phyloP scores from a whole-genome alignment of 2,888 invertebrate species.

The Chorisops tibialis region DNA sequence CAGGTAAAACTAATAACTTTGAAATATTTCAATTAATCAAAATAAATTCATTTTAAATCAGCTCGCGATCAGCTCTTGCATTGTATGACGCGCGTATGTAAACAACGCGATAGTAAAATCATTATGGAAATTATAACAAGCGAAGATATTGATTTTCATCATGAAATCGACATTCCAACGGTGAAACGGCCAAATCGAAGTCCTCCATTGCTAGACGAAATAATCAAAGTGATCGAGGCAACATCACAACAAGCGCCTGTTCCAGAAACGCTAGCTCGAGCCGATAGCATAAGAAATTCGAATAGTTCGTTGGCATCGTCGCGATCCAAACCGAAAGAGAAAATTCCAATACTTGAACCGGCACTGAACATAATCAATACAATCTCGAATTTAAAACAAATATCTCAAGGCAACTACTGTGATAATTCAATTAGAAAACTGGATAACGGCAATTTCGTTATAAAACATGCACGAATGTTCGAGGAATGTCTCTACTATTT shows the following conservation, averaged over 20 bases:
- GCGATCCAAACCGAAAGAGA: constrained; percentile 53
- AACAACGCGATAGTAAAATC: constrained; percentile 40
- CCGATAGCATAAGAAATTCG: constrained; percentile 47
- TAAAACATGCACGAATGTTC: constrained; percentile 56
- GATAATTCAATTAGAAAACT: constrained; percentile 39
- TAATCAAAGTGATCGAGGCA: constrained; percentile 65
- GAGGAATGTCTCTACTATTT: constrained; percentile 82
- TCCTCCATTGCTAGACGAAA: constrained; percentile 67
- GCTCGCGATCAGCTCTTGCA: constrained; percentile 50
- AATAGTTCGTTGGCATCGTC: constrained; percentile 45
- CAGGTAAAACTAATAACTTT: constrained; percentile 53
- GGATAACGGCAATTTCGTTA: constrained; percentile 31
- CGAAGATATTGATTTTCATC: constrained; percentile 18
- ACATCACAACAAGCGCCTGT: constrained; percentile 44
- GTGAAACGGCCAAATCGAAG: constrained; percentile 58
- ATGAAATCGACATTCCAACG: constrained; percentile 36
- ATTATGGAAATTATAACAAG: constrained; percentile 39
- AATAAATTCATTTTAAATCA: constrained; percentile 21
- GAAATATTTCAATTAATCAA: background rate
- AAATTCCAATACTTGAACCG: constrained; percentile 57
- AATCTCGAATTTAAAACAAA: constrained; percentile 57
- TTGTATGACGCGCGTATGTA: constrained; percentile 46
- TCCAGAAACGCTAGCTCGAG: constrained; percentile 45
- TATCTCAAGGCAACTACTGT: constrained; percentile 57
- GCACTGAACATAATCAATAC: constrained; percentile 61